A percentile compares a stretch with the other conserved stretches of the same genome.
Conservation (phyloP, 2,888 invertebrate species). For the Drosophila silvestris region DNA sequence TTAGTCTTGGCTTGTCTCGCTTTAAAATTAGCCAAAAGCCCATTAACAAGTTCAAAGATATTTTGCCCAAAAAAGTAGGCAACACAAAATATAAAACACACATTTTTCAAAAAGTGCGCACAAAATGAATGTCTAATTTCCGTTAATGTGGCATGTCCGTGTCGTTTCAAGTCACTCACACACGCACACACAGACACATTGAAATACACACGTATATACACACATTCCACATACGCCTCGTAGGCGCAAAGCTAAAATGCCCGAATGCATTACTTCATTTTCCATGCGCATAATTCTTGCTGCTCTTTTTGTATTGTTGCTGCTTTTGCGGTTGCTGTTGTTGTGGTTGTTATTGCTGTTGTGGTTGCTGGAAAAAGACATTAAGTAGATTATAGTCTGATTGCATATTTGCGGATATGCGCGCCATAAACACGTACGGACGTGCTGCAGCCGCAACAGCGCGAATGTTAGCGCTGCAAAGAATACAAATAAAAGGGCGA, state of each 20-base stretch:
- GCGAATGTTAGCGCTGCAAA: conserved; percentile 54
- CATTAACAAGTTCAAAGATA: conserved; percentile 70
- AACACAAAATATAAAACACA: conserved; percentile 52
- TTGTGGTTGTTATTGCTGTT: conserved; percentile 22
- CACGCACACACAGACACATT: conserved; percentile 8
- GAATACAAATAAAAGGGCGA: conserved; percentile 18
- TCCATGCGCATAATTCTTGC: conserved; percentile 50
- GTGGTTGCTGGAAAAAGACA: conserved; percentile 73
- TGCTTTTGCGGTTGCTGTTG: conserved; percentile 15
- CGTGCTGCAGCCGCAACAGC: conserved; percentile 81
- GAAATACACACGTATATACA: conserved; percentile 16
- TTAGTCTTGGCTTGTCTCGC: conserved; percentile 30
- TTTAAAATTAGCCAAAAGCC: conserved; percentile 75
- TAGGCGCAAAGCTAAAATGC: conserved; percentile 44
- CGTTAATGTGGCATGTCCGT: conserved; percentile 70
- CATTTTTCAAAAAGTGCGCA: conserved; percentile 49
- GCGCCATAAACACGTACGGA: conserved; percentile 81
- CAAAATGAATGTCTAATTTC: conserved; percentile 74
- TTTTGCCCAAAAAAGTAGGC: conserved; percentile 64
- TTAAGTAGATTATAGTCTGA: conserved; percentile 81
- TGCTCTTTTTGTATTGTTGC: conserved; percentile 23
- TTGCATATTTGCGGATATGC: conserved; percentile 82
- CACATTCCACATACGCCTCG: conserved; percentile 37
- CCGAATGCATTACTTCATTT: conserved; percentile 78
- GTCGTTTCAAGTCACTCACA: conserved; percentile 44